These are phyloP conservation scores for Eira barbara DNA, from an alignment of 2,113 vertebrate genomes.

Conservation along the genomic window DNA sequence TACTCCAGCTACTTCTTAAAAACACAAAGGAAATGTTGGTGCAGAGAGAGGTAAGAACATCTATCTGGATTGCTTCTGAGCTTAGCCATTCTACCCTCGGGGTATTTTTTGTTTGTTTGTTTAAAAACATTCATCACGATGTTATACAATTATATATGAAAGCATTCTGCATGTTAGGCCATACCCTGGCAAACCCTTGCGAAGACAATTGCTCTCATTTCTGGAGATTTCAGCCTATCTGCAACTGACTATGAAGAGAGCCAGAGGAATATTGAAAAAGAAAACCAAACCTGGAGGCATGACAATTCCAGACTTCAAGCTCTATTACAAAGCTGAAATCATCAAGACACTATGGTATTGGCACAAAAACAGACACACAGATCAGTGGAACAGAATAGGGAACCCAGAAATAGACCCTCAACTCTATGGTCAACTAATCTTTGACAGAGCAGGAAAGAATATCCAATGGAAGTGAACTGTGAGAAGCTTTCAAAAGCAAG, in stretches of 20 bases:
- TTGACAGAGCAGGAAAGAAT: neutral
- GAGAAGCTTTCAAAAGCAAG: neutral
- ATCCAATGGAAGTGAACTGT: neutral
- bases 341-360: neutral
- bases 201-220: neutral
- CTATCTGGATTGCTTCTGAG: slow-evolving; percentile 65
- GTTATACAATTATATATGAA: neutral
- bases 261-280: neutral
- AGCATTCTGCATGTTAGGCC: neutral
- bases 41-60: slow-evolving; percentile 73
- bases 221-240: neutral
- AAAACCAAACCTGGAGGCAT: neutral
- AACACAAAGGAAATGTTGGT: slow-evolving; percentile 58
- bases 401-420: neutral
- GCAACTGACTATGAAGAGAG: neutral
- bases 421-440: neutral
- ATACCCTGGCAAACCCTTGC: neutral
- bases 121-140: slow-evolving; percentile 5
- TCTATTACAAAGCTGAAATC: neutral
- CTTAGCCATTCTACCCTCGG: neutral
- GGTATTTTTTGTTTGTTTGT: neutral
- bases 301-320: neutral
- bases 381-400: neutral
- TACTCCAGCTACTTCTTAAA: slow-evolving; percentile 72
- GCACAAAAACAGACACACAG: neutral